phyloP scores from a whole-genome alignment of 53 echinoderm and acorn worm species.

The Astropecten irregularis region DNA sequence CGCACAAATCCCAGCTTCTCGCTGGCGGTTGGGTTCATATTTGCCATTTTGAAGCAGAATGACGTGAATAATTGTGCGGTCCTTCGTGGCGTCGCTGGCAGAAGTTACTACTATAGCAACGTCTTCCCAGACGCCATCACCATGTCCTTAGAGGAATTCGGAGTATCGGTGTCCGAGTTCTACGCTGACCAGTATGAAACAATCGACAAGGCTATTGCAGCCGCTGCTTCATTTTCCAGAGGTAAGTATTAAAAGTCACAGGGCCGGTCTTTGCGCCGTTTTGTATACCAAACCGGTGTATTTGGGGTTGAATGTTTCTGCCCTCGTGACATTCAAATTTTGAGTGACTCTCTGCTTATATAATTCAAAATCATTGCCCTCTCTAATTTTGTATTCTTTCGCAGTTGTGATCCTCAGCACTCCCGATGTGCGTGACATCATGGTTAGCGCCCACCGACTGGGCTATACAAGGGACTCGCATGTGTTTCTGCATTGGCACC shows the following conservation, averaged over 20 bases:
- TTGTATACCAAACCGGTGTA: too few relatives aligned
- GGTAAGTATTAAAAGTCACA: too few relatives aligned
- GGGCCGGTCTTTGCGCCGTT: too few relatives aligned
- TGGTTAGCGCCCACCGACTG: not conserved
- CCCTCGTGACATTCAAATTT: too few relatives aligned
- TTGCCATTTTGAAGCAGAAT: not conserved
- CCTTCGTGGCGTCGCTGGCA: not conserved
- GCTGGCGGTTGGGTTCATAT: not conserved
- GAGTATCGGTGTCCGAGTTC: not conserved
- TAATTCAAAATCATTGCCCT: too few relatives aligned
- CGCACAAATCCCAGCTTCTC: conserved; percentile 2
- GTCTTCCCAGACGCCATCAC: not conserved
- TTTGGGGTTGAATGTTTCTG: too few relatives aligned
- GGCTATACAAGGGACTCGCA: not conserved
- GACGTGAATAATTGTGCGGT: not conserved
- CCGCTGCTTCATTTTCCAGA: not conserved
- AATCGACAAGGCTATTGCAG: not conserved
- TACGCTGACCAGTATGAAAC: not conserved
- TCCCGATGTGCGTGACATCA: not conserved
- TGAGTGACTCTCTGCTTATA: too few relatives aligned
- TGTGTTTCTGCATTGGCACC: not conserved
- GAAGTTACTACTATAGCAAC: not conserved
- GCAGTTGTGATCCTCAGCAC: not conserved
- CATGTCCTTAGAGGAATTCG: not conserved
- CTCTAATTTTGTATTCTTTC: not conserved